These are phyloP conservation scores for Drosophila phalerata DNA, from an alignment of 2,888 invertebrate species.

Conservation along the genomic window DNA sequence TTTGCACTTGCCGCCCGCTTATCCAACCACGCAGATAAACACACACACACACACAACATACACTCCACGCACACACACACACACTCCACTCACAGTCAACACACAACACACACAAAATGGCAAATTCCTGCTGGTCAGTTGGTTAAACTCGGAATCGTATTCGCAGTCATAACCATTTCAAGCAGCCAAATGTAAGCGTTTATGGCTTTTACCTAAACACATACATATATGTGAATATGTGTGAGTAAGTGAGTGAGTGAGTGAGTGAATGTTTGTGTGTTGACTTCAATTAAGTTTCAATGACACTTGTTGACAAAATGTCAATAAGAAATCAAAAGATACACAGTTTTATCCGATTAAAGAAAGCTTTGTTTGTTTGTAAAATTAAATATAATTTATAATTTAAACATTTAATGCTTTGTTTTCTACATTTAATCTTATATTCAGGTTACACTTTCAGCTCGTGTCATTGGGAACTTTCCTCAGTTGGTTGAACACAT, in stretches of 20 bases:
- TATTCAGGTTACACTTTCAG: slow-evolving; percentile 1
- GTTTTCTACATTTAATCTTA: neutral
- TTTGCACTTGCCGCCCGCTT: slow-evolving; percentile 73
- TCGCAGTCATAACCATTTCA: slow-evolving; percentile 70
- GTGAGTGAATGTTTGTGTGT: slow-evolving; percentile 1
- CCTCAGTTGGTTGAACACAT: neutral
- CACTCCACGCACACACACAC: neutral
- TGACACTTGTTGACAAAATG: slow-evolving; percentile 32
- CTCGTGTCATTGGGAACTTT: slow-evolving; percentile 24
- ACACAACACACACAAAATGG: slow-evolving; percentile 31
- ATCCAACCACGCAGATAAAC: slow-evolving; percentile 42
- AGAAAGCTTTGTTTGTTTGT: slow-evolving; percentile 8
- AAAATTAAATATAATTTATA: neutral
- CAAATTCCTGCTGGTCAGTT: slow-evolving; percentile 53
- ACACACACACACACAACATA: slow-evolving; percentile 24
- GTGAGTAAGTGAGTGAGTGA: neutral
- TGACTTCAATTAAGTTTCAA: slow-evolving; percentile 42
- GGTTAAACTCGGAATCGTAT: slow-evolving; percentile 28
- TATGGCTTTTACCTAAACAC: slow-evolving; percentile 42
- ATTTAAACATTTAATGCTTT: no score
- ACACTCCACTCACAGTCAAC: neutral
- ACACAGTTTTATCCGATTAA: neutral
- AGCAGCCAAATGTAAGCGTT: slow-evolving; percentile 66
- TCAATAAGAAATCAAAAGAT: neutral
- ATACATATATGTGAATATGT: slow-evolving; percentile 5